Conservation (phyloP, 2,888 invertebrate species). For the Ectemnius cavifrons region DNA sequence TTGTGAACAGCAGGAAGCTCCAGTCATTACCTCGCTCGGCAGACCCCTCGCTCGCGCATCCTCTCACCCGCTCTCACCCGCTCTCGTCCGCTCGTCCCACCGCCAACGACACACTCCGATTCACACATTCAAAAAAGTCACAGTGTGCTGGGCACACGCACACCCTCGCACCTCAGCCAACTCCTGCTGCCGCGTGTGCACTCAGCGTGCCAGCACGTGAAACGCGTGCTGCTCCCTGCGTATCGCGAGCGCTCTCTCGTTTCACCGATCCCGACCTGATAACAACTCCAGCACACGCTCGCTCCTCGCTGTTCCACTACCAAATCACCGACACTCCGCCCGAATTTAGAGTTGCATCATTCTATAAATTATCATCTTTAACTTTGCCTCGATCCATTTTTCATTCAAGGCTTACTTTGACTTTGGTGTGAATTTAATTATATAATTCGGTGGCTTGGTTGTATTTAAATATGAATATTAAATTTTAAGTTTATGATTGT, state of each 20-base stretch:
- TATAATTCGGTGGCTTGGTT: too few species aligned
- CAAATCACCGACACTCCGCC: too few species aligned
- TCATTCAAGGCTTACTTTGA: too few species aligned
- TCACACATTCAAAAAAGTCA: conserved; percentile 67
- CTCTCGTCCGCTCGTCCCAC: conserved; percentile 58
- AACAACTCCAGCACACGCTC: neutral
- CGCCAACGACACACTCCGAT: conserved; percentile 73
- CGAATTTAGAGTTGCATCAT: too few species aligned
- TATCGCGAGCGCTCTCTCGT: neutral
- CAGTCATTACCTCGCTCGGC: conserved; percentile 74
- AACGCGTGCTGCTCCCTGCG: conserved; percentile 16
- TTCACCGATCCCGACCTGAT: neutral
- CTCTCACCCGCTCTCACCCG: conserved; percentile 54
- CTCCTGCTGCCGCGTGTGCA: conserved; percentile 34
- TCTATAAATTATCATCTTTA: too few species aligned
- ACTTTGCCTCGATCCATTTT: too few species aligned
- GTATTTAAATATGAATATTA: too few species aligned
- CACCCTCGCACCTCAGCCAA: conserved; percentile 8
- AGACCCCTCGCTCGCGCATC: conserved; percentile 69
- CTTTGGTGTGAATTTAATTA: too few species aligned
- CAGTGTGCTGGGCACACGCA: conserved; percentile 45
- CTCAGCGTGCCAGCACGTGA: conserved; percentile 41
- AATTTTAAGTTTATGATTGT: too few species aligned
- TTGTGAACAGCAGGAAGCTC: conserved; percentile 74
- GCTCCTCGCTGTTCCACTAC: too few species aligned